Base-by-base conservation (phyloP, 2,888 invertebrate species). In the Agrotis clavis region DNA sequence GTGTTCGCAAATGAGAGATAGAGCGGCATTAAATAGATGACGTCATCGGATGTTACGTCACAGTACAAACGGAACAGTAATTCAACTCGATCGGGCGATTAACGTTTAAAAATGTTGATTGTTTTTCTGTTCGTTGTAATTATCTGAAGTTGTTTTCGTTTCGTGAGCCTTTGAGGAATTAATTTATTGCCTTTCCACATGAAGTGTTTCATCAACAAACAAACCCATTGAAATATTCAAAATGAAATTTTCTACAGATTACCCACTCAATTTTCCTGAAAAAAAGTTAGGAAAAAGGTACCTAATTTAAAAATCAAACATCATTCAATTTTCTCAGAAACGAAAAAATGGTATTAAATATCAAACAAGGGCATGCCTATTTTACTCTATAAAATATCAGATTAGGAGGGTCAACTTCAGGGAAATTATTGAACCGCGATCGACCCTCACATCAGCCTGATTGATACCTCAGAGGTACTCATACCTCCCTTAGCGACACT, bases 1-100 rank as follows among this genome's bases (percentile, higher is more conserved):
- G 83, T 81, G 64, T 71, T 79, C 62, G 72, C 74, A 81, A 83
- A 83, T 82, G 86, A 82, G 79, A 81, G 74, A 85, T 77, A 74
- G 78, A 80, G 72, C 72, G 75, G 74, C 70, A 83, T 85, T 84
- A 85, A 80, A 71, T 74, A 76, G 79, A 85, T 77, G 86, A 71
- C 83, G 86, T 78, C 78, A 85, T 79, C 62, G 56, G 51, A 63
- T 60, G 59, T 68, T 70, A 50, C 56, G 66, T 74, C 74, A 73
- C 59, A 70, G 73, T 63, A 25, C 25, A 63, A 66, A 67, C 53
- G 71, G 59, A 74, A 68, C 83, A 72, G 78, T 81, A 72, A 76
- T 74, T 71, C 78, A 73, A 71, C 41, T 62, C 66, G 61, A 72
- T 72, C 60, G 71, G 2, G 50, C 25, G 65, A 79, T 78, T 82